Evolutionary conservation across 2,797 vertebrate genomes (phyloP), one percentile per base, ranked within the genome.

Genomic region (Gobionotothen gibberifrons): DNA sequence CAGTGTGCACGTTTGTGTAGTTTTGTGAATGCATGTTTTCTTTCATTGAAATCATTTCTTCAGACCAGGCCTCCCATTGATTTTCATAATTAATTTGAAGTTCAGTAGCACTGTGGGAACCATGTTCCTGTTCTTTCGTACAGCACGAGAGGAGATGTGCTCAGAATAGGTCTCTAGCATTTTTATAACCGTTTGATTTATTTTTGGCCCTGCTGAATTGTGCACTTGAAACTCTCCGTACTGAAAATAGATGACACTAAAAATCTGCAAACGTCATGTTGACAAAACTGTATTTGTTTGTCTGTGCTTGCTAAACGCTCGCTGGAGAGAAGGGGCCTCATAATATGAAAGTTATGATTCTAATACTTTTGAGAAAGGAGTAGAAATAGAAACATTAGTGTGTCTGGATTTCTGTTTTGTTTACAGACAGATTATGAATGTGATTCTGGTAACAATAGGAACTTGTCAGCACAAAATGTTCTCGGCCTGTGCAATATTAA

Each of bases 391-490:
- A 49, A 79, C 14, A 3, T 59, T 44, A n/a, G 51, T n/a, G 70
- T 73, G 60, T 65, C 46, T 70, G 75, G 54, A 73, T 46, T 65
- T 68, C 19, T 78, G 60, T 69, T 86, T 85, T 78, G 75, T 85
- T 85, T 79, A 79, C 64, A 72, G 47, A 22, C 21, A 47, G 47
- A 78, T 86, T 81, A 83, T 73, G 63, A 90, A 82, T 84, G 57
- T 69, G 58, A 84, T 81, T 79, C 51, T 82, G 59, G 62, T 67
- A 74, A 85, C 43, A 47, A 89, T 48, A 70, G 65, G 71, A 89
- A 75, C 74, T 84, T 65, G 58, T 89, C 84, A 81, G 90, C 83
- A 92, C 89, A 88, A 89, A 88, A 87, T 92, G 91, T 90, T 91
- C 91, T 69, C 77, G 55, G 73, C 78, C 70, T 70, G 83, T 86